phyloP scores from a whole-genome alignment of 2,113 vertebrate species.

The Emydura subglobosa region DNA sequence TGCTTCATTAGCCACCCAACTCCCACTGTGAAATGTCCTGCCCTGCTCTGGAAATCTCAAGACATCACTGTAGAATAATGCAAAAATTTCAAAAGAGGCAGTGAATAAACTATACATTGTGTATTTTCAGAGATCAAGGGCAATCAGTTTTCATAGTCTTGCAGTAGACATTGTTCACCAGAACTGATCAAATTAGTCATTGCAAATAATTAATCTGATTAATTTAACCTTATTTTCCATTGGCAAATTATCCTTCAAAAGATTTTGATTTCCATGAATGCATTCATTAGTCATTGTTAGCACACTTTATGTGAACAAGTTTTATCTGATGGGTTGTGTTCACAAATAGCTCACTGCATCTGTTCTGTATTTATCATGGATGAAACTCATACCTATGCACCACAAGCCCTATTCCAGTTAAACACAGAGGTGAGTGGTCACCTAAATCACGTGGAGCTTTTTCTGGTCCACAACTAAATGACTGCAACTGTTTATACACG shows the following conservation, averaged over 20 bases:
- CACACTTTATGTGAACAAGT: background rate
- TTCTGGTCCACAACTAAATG: background rate
- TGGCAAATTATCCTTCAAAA: background rate
- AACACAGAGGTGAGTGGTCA: background rate
- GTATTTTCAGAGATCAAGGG: background rate
- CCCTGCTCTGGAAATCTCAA: background rate
- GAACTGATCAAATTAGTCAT: background rate
- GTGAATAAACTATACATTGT: background rate
- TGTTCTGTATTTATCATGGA: background rate
- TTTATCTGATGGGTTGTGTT: background rate
- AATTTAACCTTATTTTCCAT: background rate
- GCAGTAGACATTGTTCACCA: background rate
- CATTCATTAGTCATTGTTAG: background rate
- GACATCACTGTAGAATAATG: background rate
- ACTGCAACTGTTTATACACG: background rate
- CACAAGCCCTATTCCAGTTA: background rate
- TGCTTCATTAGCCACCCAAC: background rate
- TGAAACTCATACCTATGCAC: background rate
- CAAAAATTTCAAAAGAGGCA: background rate
- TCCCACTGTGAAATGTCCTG: background rate
- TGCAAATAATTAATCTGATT: background rate
- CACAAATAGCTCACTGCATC: background rate
- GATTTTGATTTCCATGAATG: slow-evolving; percentile 2
- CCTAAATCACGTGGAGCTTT: background rate
- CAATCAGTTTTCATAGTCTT: background rate